Percentiles rank a stretch among this genome's conserved stretches.
These are phyloP conservation scores for Characodon lateralis DNA, from an alignment of 2,797 vertebrate species.

Conservation along the genomic window DNA sequence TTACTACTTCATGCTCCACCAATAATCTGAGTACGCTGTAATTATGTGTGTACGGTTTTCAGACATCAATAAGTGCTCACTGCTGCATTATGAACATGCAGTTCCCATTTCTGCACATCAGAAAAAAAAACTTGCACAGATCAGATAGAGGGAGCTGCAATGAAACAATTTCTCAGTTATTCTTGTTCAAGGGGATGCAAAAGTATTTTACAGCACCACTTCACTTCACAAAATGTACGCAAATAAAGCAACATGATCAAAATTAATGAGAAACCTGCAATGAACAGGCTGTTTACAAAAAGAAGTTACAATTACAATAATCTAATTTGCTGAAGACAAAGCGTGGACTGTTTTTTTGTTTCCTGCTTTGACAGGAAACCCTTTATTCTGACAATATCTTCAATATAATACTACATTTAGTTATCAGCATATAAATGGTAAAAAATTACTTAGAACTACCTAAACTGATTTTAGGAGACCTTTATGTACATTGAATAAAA, in stretches of 20 bases:
- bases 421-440: neutral
- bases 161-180: slow-evolving; percentile 7
- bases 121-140: slow-evolving; percentile 26
- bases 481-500: neutral
- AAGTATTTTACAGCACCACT: neutral
- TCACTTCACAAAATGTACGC: neutral
- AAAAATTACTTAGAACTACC: neutral
- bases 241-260: neutral
- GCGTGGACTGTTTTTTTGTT: too few species aligned
- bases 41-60: slow-evolving; percentile 48
- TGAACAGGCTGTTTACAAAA: neutral
- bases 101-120: slow-evolving; percentile 20
- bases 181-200: neutral
- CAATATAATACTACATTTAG: neutral
- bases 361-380: neutral
- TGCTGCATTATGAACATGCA: slow-evolving; percentile 9
- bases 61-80: slow-evolving; percentile 29
- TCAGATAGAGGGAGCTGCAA: slow-evolving; percentile 8
- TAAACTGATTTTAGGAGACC: neutral
- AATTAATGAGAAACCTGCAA: slow-evolving; percentile 25
- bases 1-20: slow-evolving; percentile 50
- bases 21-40: slow-evolving; percentile 54
- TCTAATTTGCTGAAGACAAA: too few species aligned
- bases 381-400: neutral
- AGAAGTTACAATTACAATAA: neutral